A percentile compares a stretch with the other conserved stretches of the same genome.
phyloP scores from a whole-genome alignment of 1,140 invertebrate species.

The Drepana arcuata region DNA sequence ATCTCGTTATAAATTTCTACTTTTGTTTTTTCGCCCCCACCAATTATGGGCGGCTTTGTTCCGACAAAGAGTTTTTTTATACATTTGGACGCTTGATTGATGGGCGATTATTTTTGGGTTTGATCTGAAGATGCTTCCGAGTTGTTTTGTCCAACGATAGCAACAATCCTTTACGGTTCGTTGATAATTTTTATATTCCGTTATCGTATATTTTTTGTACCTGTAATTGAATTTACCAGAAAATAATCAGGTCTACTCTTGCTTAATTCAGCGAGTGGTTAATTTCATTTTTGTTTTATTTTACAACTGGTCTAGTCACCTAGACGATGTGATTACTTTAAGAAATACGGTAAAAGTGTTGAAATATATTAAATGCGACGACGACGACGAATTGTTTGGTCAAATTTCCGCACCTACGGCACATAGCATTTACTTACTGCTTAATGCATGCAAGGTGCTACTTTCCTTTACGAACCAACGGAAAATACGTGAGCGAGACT shows the following conservation, averaged over 20 bases:
- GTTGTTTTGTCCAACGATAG: slow-evolving; percentile 33
- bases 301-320: too few relatives aligned
- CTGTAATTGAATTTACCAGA: slow-evolving; percentile 10
- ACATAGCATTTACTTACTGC: too few relatives aligned
- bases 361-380: too few relatives aligned
- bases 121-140: slow-evolving; percentile 53
- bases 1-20: slow-evolving; percentile 63
- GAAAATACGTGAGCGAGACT: slow-evolving; percentile 24
- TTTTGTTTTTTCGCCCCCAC: slow-evolving; percentile 59
- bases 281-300: too few relatives aligned
- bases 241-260: slow-evolving; percentile 2
- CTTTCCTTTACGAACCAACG: too few relatives aligned
- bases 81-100: slow-evolving; percentile 54
- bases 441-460: too few relatives aligned
- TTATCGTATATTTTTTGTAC: slow-evolving; percentile 12
- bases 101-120: slow-evolving; percentile 59
- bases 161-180: slow-evolving; percentile 21
- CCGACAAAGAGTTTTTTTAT: slow-evolving; percentile 56
- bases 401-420: too few relatives aligned
- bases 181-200: slow-evolving; percentile 20
- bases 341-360: too few relatives aligned
- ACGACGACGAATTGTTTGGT: too few relatives aligned
- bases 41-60: slow-evolving; percentile 46
- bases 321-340: too few relatives aligned
- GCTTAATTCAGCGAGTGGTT: slow-evolving; percentile 14